Evolutionary conservation across 1,140 invertebrate species (phyloP).

Genomic region (Caenorhabditis tropicalis): DNA sequence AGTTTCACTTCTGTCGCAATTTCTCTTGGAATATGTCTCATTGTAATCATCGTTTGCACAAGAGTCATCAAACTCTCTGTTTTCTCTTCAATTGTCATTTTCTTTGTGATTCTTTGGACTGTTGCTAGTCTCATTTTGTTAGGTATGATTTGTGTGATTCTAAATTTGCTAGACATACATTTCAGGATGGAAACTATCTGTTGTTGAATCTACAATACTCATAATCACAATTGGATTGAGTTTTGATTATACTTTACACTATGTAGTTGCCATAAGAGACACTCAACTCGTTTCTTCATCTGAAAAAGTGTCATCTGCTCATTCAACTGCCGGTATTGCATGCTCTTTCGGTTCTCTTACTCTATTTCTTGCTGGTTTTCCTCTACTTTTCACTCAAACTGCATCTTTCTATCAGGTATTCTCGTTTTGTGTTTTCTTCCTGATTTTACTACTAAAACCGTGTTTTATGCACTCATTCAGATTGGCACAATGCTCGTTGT

Average conservation of each 20-base stretch:
- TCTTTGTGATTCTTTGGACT: constrained; percentile 53
- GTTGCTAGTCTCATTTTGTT: constrained; percentile 50
- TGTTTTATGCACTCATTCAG: constrained; percentile 7
- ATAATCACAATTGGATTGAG: constrained; percentile 91
- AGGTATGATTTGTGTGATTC: constrained; percentile 27
- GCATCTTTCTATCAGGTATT: constrained; percentile 40
- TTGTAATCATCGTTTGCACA: constrained; percentile 60
- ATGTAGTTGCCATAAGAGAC: constrained; percentile 74
- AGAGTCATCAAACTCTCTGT: constrained; percentile 47
- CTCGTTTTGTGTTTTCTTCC: background rate
- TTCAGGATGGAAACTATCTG: constrained; percentile 87
- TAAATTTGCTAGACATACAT: background rate
- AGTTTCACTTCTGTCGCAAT: constrained; percentile 57
- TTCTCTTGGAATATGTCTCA: constrained; percentile 50
- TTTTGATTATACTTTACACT: constrained; percentile 93
- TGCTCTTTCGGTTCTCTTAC: constrained; percentile 2
- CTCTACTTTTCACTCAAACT: constrained; percentile 35
- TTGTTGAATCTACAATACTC: constrained; percentile 90
- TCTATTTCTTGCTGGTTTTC: constrained; percentile 9
- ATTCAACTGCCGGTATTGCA: constrained; percentile 35
- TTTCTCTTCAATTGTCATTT: constrained; percentile 51
- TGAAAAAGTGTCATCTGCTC: constrained; percentile 31
- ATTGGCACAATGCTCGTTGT: constrained; percentile 33
- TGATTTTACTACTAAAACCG: background rate
- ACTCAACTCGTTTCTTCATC: background rate